A percentile compares a stretch with the other conserved stretches of the same genome.
phyloP scores from a whole-genome alignment of 2,888 invertebrate species.

The Sarcophaga rosellei region DNA sequence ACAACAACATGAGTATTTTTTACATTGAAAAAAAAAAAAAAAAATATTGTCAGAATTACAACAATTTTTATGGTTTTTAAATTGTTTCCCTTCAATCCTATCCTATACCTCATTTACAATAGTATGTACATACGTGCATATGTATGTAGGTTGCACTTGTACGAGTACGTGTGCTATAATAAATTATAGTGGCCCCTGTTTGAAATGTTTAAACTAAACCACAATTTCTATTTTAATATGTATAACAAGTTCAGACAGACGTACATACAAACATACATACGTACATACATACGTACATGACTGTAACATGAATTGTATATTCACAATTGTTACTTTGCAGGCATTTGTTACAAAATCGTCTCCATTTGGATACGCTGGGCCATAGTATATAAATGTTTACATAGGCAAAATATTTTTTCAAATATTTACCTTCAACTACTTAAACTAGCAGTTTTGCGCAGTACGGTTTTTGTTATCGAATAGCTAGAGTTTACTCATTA shows the following conservation, averaged over 20 bases:
- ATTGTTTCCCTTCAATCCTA: neutral
- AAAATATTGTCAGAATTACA: neutral
- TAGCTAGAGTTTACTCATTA: no score
- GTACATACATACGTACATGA: neutral
- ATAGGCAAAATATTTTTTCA: no score
- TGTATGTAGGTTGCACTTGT: no score
- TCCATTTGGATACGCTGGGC: no score
- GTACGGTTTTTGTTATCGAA: no score
- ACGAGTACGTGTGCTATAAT: neutral
- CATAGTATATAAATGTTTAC: no score
- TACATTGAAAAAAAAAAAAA: neutral
- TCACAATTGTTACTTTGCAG: no score
- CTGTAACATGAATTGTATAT: no score
- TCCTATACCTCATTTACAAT: neutral
- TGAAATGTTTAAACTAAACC: constrained; percentile 8
- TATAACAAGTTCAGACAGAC: neutral
- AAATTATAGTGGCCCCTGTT: neutral
- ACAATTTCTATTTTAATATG: constrained; percentile 19
- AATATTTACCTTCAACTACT: no score
- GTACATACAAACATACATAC: neutral
- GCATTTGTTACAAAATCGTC: no score
- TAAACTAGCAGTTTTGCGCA: no score
- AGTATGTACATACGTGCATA: neutral
- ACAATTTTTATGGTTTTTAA: constrained; percentile 10
- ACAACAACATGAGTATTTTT: neutral